A percentile compares a stretch with the other conserved stretches of the same genome.
These are phyloP conservation scores for Pecten maximus DNA, from an alignment of 2,888 invertebrate species.

Conservation along the genomic window DNA sequence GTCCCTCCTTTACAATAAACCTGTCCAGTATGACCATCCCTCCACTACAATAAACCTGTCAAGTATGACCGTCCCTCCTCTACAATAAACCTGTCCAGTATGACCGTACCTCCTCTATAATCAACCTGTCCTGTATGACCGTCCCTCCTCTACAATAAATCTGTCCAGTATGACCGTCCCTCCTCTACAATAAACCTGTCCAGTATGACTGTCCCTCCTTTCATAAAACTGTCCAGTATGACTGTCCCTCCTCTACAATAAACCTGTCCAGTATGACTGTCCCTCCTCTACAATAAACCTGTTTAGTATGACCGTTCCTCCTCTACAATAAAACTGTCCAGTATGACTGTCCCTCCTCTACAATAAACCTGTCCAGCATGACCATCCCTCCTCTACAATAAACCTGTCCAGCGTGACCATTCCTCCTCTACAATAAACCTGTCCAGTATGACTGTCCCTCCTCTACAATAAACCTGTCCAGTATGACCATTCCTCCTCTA, in stretches of 20 bases:
- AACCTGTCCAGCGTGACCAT: neutral
- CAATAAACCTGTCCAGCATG: neutral
- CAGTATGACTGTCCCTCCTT: neutral
- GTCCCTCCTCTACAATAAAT: too few relatives aligned
- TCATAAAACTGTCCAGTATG: neutral
- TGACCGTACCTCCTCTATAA: neutral
- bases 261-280: neutral
- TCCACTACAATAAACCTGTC: too few relatives aligned
- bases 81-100: too few relatives aligned
- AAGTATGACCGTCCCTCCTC: too few relatives aligned
- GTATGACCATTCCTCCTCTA: neutral
- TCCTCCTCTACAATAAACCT: neutral
- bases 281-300: neutral
- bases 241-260: too few relatives aligned
- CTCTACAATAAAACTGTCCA: constrained; percentile 3
- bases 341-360: neutral
- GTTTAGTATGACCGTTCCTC: neutral
- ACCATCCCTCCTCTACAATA: neutral
- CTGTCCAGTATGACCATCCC: neutral
- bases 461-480: neutral
- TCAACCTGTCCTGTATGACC: neutral
- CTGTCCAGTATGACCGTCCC: neutral
- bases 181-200: neutral
- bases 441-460: neutral
- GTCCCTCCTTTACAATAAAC: constrained; percentile 10